Evolutionary conservation across 2,888 invertebrate genomes (phyloP).

Genomic region (Idaea dimidiata): DNA sequence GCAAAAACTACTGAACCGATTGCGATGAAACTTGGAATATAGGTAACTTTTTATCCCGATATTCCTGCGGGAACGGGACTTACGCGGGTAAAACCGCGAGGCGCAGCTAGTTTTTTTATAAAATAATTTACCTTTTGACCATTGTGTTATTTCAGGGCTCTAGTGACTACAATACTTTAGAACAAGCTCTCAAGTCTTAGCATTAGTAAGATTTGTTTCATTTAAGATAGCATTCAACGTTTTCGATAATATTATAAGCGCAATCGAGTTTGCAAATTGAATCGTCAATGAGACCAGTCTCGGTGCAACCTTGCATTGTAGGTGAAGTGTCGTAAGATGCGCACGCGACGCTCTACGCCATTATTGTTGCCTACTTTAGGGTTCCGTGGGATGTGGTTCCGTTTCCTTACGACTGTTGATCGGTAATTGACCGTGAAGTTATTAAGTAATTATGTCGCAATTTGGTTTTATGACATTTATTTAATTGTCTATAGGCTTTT

Average conservation of each 20-base stretch:
- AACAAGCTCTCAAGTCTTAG: too few relatives aligned
- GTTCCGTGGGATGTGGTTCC: conserved; percentile 10
- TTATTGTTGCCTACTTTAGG: conserved; percentile 18
- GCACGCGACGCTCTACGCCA: conserved; percentile 14
- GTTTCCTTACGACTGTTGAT: conserved; percentile 83
- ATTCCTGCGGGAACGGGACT: too few relatives aligned
- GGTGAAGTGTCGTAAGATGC: conserved; percentile 12
- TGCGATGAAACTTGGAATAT: too few relatives aligned
- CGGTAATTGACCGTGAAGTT: background rate
- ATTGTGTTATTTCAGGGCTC: too few relatives aligned
- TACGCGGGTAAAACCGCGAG: too few relatives aligned
- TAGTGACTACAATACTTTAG: too few relatives aligned
- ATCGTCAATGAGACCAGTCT: background rate
- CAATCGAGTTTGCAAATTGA: background rate
- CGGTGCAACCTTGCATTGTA: conserved; percentile 16
- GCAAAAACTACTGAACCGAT: too few relatives aligned
- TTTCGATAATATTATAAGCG: background rate
- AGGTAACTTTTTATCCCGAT: too few relatives aligned
- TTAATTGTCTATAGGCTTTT: background rate
- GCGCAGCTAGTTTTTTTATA: too few relatives aligned
- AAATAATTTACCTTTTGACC: too few relatives aligned
- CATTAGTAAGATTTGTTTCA: too few relatives aligned
- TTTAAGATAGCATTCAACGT: too few relatives aligned
- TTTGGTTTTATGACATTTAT: background rate
- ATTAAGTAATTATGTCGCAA: background rate